Conservation (phyloP, 1,140 invertebrate species). For the Zaprionus kolodkinae region DNA sequence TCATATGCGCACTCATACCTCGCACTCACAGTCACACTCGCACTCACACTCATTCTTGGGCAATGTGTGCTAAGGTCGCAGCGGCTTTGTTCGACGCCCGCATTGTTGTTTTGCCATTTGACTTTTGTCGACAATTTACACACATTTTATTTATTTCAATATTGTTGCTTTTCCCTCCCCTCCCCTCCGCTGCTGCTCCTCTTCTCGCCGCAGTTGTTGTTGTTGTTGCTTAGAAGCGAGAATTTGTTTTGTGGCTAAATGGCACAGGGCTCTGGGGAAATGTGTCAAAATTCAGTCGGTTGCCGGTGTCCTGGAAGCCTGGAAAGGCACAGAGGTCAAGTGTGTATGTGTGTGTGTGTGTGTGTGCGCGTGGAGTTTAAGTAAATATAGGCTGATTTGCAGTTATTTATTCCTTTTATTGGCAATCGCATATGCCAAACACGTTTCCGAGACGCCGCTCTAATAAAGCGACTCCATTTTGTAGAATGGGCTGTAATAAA, state of each 20-base stretch:
- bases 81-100: constrained; percentile 53
- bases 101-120: constrained; percentile 59
- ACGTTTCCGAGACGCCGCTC: constrained; percentile 49
- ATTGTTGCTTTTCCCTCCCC: constrained; percentile 40
- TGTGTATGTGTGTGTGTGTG: neutral
- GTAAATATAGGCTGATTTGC: constrained; percentile 73
- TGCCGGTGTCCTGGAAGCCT: constrained; percentile 55
- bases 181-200: constrained; percentile 17
- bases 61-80: constrained; percentile 62
- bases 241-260: constrained; percentile 80
- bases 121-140: constrained; percentile 79
- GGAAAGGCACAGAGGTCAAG: constrained; percentile 23
- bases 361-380: constrained; percentile 52
- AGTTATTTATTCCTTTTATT: constrained; percentile 18
- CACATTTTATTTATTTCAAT: constrained; percentile 77
- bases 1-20: constrained; percentile 43
- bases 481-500: constrained; percentile 30
- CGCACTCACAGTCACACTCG: constrained; percentile 54
- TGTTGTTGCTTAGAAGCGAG: constrained; percentile 64
- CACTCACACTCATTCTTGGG: constrained; percentile 48
- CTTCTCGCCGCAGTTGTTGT: neutral
- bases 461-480: constrained; percentile 36
- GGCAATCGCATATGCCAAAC: constrained; percentile 53
- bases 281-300: constrained; percentile 76
- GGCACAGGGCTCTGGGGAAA: constrained; percentile 80